A percentile compares a stretch with the other conserved stretches of the same genome.
These are phyloP conservation scores for Cecropterus lyciades DNA, from an alignment of 1,140 invertebrate species.

Conservation along the genomic window DNA sequence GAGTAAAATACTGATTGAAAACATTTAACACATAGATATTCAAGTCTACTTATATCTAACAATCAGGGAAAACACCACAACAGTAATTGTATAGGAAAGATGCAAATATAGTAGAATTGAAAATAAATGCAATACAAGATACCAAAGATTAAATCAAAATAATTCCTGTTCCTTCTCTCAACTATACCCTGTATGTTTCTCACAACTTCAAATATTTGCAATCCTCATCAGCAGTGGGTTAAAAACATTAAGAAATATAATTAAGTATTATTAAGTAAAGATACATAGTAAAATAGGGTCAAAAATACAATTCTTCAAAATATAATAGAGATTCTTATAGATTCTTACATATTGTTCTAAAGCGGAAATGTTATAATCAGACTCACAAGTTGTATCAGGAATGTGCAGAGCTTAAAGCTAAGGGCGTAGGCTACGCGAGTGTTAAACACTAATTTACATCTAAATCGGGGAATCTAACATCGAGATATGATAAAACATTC, in stretches of 20 bases:
- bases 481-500: slow-evolving; percentile 62
- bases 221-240: slow-evolving; percentile 62
- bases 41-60: slow-evolving; percentile 59
- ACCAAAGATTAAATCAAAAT: slow-evolving; percentile 45
- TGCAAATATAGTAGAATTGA: slow-evolving; percentile 26
- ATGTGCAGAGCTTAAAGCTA: slow-evolving; percentile 79
- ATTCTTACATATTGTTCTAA: slow-evolving; percentile 71
- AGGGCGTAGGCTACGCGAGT: slow-evolving; percentile 57
- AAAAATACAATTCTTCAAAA: slow-evolving; percentile 82
- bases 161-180: slow-evolving; percentile 54
- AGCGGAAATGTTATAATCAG: slow-evolving; percentile 81
- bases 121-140: slow-evolving; percentile 43
- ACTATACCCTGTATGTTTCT: slow-evolving; percentile 76
- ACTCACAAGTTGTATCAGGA: slow-evolving; percentile 78
- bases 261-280: slow-evolving; percentile 60
- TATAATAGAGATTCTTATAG: slow-evolving; percentile 73
- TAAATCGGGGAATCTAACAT: slow-evolving; percentile 60
- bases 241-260: slow-evolving; percentile 53
- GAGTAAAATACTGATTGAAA: slow-evolving; percentile 74
- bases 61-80: slow-evolving; percentile 63
- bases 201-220: slow-evolving; percentile 60
- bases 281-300: slow-evolving; percentile 74
- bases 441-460: slow-evolving; percentile 58
- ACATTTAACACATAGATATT: slow-evolving; percentile 68
- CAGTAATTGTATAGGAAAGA: slow-evolving; percentile 41